Conservation (phyloP, 2,888 invertebrate genomes). For the Eupithecia tripunctaria region DNA sequence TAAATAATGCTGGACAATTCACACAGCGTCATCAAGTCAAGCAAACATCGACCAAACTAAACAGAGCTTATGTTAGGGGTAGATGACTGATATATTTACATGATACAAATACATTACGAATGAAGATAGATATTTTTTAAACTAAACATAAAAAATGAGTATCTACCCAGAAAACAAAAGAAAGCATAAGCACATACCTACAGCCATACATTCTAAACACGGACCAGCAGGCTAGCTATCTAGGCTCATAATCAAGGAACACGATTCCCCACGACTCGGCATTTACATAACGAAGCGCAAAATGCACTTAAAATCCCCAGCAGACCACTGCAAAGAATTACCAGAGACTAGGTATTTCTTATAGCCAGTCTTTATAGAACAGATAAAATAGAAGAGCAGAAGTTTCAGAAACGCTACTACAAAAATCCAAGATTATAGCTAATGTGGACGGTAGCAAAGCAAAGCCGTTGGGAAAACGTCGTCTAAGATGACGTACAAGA, state of each 20-base stretch:
- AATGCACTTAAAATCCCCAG: conserved; percentile 40
- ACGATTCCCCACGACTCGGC: conserved; percentile 1
- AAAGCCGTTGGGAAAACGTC: background rate
- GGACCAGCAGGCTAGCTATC: background rate
- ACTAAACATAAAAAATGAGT: too few species aligned
- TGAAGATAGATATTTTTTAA: too few species aligned
- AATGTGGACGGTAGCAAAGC: background rate
- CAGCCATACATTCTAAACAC: background rate
- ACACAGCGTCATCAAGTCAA: too few species aligned
- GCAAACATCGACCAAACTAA: too few species aligned
- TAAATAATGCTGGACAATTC: too few species aligned
- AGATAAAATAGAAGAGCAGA: background rate
- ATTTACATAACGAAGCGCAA: conserved; percentile 38
- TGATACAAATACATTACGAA: too few species aligned
- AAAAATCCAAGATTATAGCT: background rate
- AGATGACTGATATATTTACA: too few species aligned
- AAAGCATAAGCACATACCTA: background rate
- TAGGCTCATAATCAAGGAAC: background rate
- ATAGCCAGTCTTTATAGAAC: background rate
- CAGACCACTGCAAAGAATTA: conserved; percentile 35
- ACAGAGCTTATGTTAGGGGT: too few species aligned
- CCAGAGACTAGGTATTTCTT: background rate
- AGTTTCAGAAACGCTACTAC: background rate
- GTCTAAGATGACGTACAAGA: background rate
- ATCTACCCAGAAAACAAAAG: too few species aligned